Evolutionary conservation across 2,888 invertebrate species (phyloP).

Genomic region (Volucella inflata): DNA sequence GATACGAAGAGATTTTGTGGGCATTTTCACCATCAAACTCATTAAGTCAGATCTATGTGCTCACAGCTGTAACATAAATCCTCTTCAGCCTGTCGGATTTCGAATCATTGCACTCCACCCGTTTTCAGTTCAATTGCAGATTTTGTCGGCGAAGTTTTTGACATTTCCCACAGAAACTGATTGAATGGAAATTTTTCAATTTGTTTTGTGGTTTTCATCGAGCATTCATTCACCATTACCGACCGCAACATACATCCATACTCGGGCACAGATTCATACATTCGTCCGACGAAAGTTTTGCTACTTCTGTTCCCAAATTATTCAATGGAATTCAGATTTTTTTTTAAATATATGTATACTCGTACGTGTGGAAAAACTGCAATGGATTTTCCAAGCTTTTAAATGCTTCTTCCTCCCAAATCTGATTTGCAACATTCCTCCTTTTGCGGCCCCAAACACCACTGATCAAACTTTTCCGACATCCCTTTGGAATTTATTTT

Average conservation of each 20-base stretch:
- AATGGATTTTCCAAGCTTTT: conserved; percentile 18
- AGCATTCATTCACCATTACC: conserved; percentile 27
- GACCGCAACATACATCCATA: not conserved
- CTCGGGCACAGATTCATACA: not conserved
- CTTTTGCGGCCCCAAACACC: not conserved
- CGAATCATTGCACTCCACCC: not conserved
- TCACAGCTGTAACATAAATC: too few relatives aligned
- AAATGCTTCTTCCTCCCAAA: conserved; percentile 12
- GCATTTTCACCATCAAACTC: too few relatives aligned
- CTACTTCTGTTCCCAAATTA: not conserved
- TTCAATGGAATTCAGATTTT: not conserved
- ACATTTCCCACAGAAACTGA: conserved; percentile 50
- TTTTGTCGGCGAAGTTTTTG: conserved; percentile 45
- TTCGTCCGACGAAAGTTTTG: too few relatives aligned
- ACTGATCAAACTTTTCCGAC: not conserved
- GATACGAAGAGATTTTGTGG: too few relatives aligned
- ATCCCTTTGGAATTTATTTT: conserved; percentile 56
- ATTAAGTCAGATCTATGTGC: too few relatives aligned
- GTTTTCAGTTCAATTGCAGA: conserved; percentile 23
- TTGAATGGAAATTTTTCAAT: conserved; percentile 73
- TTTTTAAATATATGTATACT: not conserved
- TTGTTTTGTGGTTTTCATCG: conserved; percentile 63
- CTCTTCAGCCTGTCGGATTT: not conserved
- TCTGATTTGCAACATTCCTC: not conserved
- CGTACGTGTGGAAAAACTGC: conserved; percentile 6